Evolutionary conservation across 2,113 vertebrate genomes (phyloP), one percentile per base, ranked within the genome.

Genomic region (Lethenteron reissneri): DNA sequence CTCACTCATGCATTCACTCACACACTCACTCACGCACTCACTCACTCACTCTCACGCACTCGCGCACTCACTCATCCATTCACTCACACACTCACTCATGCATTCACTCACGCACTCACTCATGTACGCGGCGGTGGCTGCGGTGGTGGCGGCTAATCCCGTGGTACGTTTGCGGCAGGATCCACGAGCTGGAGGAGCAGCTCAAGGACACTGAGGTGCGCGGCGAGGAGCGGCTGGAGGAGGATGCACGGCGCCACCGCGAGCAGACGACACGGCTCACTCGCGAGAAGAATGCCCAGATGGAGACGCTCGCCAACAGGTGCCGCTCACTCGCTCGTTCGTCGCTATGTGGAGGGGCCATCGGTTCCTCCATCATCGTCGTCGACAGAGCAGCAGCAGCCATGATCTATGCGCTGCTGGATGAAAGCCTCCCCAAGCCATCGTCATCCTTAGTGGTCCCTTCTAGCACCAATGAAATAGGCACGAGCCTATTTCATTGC

Each of bases 111-210:
- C 41, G 3, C 41, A 41, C 41, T 41, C 41, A 41, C 41, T 41
- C 41, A 41, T 41, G 41, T 6, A 41, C 41, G 41, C 41, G 41
- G 41, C 41, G 41, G 41, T 41, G 41, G 41, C 41, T 25, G 69
- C 41, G 69, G 69, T 6, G 69, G 69, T 9, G 13, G 69, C 41
- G 69, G 69, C 25, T 10, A 11, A 17, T 70, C 14, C 70, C 21
- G 11, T 71, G 25, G 70, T 2, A 14, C 12, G 70, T 57, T 19
- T 25, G 56, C 11, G 70, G 64, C 78, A 97, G 92, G 80, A 88
- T 97, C 70, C 82, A 97, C 12, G 92, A 94, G 72, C 80, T 97
- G 71, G 94, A 97, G 79, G 94, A 97, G 79, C 85, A 91, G 75
- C 74, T 97, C 75, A 96, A 92, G 79, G 94, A 97, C 75, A 90